Evolutionary conservation across 2,113 vertebrate genomes (phyloP).

Genomic region (Anarrhichthys ocellatus): DNA sequence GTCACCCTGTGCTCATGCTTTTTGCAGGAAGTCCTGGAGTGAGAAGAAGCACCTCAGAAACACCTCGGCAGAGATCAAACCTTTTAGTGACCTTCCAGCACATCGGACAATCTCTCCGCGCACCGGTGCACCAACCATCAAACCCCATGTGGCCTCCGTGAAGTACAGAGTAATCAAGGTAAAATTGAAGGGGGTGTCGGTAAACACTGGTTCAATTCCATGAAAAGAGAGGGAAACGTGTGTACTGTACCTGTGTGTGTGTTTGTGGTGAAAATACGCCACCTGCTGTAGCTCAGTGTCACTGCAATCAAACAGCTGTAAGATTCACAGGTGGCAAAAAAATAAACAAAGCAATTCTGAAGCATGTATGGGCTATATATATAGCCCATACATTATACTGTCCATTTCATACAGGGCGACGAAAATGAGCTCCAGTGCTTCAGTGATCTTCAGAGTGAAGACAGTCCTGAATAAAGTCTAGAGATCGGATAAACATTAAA

Average conservation of each 20-base stretch:
- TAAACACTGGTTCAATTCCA: slow-evolving; percentile 53
- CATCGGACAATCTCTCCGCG: slow-evolving; percentile 53
- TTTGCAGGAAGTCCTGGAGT: slow-evolving; percentile 20
- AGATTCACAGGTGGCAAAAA: background rate
- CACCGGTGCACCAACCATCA: slow-evolving; percentile 36
- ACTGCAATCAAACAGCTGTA: slow-evolving; percentile 11
- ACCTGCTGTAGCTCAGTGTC: slow-evolving; percentile 33
- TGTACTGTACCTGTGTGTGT: background rate
- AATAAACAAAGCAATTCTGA: background rate
- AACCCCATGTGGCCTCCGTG: slow-evolving; percentile 50
- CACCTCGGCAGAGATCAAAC: slow-evolving; percentile 59
- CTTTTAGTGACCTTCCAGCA: slow-evolving; percentile 64
- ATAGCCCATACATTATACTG: no score
- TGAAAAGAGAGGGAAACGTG: slow-evolving; percentile 18
- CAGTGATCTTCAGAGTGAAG: background rate
- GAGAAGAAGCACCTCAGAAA: slow-evolving; percentile 23
- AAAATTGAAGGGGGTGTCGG: slow-evolving; percentile 47
- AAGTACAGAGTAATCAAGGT: slow-evolving; percentile 63
- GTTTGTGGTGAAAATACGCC: slow-evolving; percentile 37
- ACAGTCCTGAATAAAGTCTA: background rate
- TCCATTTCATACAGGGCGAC: background rate
- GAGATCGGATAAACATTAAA: background rate
- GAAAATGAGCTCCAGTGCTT: background rate
- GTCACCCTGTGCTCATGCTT: slow-evolving; percentile 26
- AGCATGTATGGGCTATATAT: no score